Conservation (phyloP, 1,140 invertebrate species). For the Charaxes varanes region DNA sequence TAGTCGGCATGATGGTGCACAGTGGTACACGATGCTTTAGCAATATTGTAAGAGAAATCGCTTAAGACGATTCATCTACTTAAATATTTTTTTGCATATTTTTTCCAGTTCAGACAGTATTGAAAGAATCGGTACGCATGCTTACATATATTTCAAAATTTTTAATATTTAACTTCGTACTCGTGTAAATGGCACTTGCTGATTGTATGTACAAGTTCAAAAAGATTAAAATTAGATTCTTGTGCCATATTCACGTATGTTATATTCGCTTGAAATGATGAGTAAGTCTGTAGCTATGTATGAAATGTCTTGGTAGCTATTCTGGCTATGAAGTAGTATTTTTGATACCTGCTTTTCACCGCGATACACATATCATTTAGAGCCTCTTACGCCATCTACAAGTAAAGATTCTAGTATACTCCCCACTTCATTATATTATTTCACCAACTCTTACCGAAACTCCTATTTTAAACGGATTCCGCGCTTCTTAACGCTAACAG, state of each 20-base stretch:
- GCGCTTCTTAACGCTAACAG: too few relatives aligned
- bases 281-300: too few relatives aligned
- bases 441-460: too few relatives aligned
- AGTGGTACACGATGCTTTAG: conserved; percentile 47
- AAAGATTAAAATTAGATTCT: not conserved
- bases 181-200: conserved; percentile 12
- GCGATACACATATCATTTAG: too few relatives aligned
- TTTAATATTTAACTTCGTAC: conserved; percentile 8
- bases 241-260: conserved; percentile 9
- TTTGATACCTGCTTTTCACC: too few relatives aligned
- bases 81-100: conserved; percentile 44
- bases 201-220: not conserved
- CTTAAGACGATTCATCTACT: conserved; percentile 36
- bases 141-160: conserved; percentile 34
- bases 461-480: too few relatives aligned
- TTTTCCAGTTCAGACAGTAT: conserved; percentile 63
- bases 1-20: conserved; percentile 63
- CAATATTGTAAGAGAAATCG: conserved; percentile 35
- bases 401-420: too few relatives aligned
- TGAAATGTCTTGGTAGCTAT: too few relatives aligned
- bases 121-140: conserved; percentile 68
- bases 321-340: too few relatives aligned
- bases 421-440: too few relatives aligned
- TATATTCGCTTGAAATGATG: conserved; percentile 13
- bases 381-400: too few relatives aligned